phyloP scores from a whole-genome alignment of 2,113 vertebrate species.

The Cyphomyrus discorhynchus region DNA sequence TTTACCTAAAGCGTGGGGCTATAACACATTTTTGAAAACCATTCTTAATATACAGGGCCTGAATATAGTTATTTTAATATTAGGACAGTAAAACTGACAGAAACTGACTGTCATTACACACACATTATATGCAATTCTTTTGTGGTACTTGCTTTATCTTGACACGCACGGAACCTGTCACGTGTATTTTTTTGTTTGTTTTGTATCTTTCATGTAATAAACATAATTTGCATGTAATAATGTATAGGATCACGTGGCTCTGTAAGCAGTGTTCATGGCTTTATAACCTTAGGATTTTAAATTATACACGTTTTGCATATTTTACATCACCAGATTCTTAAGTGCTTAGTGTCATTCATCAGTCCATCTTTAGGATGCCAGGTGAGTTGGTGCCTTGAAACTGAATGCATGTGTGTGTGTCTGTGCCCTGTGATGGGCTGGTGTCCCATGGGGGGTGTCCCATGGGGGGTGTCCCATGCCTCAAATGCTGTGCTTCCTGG shows the following conservation, averaged over 20 bases:
- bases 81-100: background rate
- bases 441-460: too few species aligned
- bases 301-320: background rate
- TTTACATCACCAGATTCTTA: background rate
- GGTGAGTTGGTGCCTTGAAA: background rate
- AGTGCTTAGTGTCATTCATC: background rate
- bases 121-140: background rate
- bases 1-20: background rate
- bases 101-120: background rate
- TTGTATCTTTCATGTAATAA: background rate
- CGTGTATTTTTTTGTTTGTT: background rate
- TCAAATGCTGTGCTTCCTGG: background rate
- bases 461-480: background rate
- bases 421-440: background rate
- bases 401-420: background rate
- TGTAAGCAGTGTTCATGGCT: background rate
- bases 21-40: background rate
- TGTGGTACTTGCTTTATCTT: background rate
- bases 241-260: background rate
- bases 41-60: background rate
- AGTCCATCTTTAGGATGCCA: background rate
- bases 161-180: background rate
- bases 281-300: background rate
- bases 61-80: background rate
- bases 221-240: background rate